Percentiles rank a stretch among this genome's conserved stretches.
phyloP scores from a whole-genome alignment of 1,140 invertebrate species.

The Bombus turneri region DNA sequence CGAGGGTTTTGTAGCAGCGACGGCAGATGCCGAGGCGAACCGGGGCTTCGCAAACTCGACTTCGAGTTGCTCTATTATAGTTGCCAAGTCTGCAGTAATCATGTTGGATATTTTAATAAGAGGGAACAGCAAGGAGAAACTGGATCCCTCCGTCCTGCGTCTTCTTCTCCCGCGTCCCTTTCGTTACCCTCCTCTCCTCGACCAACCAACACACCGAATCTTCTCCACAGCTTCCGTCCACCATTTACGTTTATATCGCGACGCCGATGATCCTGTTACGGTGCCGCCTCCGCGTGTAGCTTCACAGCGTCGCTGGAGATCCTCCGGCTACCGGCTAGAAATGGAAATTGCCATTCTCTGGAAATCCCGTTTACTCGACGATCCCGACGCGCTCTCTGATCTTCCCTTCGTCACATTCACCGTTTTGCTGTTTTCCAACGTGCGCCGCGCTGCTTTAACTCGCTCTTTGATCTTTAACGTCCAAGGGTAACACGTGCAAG shows the following conservation, averaged over 20 bases:
- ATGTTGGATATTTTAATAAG: conserved; percentile 82
- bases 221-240: conserved; percentile 50
- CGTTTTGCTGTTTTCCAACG: no score
- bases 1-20: conserved; percentile 7
- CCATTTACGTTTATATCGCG: conserved; percentile 75
- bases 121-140: conserved; percentile 73
- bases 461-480: background rate
- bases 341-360: conserved; percentile 63
- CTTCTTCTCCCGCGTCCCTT: conserved; percentile 29
- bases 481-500: no score
- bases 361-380: conserved; percentile 54
- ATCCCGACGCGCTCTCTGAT: no score
- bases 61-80: conserved; percentile 78
- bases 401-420: no score
- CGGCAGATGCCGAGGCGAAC: conserved; percentile 40
- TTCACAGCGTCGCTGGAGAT: conserved; percentile 34
- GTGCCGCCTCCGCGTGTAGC: conserved; percentile 30
- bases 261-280: conserved; percentile 68
- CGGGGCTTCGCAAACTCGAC: conserved; percentile 69
- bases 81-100: conserved; percentile 79
- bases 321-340: conserved; percentile 52
- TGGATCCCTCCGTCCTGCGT: conserved; percentile 61
- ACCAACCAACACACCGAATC: conserved; percentile 29
- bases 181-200: background rate
- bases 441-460: background rate